These are phyloP conservation scores for Proisotoma minuta DNA, from an alignment of 2,888 invertebrate genomes.

Conservation along the genomic window DNA sequence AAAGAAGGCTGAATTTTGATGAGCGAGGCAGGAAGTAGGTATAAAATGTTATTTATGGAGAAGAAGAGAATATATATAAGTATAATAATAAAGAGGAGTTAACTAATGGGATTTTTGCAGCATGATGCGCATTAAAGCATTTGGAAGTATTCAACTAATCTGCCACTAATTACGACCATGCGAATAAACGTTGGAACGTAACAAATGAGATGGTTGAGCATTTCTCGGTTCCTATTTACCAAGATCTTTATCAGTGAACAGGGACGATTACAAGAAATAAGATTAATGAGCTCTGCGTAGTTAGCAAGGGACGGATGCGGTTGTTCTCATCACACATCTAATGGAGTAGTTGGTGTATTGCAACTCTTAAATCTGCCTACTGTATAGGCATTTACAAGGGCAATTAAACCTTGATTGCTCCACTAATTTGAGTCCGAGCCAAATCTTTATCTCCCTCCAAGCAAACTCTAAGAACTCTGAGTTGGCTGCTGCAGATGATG, in stretches of 20 bases:
- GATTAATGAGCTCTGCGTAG: background rate
- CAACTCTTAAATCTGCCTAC: constrained; percentile 42
- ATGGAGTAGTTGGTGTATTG: constrained; percentile 17
- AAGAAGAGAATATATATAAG: too few relatives aligned
- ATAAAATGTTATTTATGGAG: too few relatives aligned
- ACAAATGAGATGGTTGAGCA: too few relatives aligned
- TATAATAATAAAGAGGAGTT: too few relatives aligned
- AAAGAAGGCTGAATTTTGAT: too few relatives aligned
- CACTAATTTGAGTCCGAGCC: constrained; percentile 48
- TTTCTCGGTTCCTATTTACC: constrained; percentile 4
- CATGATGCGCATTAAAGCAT: too few relatives aligned
- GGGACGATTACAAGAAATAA: background rate
- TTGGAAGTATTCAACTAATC: too few relatives aligned
- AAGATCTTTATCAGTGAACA: constrained; percentile 5
- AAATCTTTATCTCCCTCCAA: constrained; percentile 44
- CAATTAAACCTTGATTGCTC: constrained; percentile 48
- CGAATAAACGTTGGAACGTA: too few relatives aligned
- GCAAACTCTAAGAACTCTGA: background rate
- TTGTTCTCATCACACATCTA: background rate
- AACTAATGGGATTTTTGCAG: too few relatives aligned
- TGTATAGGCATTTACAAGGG: constrained; percentile 48
- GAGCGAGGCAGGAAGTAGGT: too few relatives aligned
- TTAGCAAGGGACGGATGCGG: background rate
- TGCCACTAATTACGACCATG: too few relatives aligned
- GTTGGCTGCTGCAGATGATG: constrained; percentile 8